A percentile compares a stretch with the other conserved stretches of the same genome.
Conservation (phyloP, 2,797 vertebrate genomes). For the Falco biarmicus region DNA sequence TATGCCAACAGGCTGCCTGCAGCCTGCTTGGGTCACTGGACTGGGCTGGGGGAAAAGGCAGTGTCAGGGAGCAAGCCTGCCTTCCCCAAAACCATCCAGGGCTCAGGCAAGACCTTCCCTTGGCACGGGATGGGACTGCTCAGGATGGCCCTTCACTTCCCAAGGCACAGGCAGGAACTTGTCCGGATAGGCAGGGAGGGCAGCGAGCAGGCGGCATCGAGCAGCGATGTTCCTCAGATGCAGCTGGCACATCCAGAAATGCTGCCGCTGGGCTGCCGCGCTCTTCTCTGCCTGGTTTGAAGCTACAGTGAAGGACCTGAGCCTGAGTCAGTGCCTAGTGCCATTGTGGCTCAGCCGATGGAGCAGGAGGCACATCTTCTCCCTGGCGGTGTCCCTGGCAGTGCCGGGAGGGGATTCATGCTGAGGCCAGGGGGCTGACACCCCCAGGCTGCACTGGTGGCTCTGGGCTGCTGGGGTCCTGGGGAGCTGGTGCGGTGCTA, state of each 20-base stretch:
- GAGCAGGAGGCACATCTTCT: not conserved
- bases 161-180: not conserved
- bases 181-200: not conserved
- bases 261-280: not conserved
- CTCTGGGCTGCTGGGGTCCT: not conserved
- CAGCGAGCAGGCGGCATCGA: not conserved
- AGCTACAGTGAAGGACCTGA: not conserved
- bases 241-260: not conserved
- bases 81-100: not conserved
- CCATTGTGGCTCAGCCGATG: not conserved
- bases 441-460: not conserved
- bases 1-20: not conserved
- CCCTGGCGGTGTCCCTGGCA: not conserved
- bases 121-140: not conserved
- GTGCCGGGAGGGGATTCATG: not conserved
- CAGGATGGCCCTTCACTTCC: not conserved
- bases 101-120: not conserved
- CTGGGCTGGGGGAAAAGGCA: not conserved
- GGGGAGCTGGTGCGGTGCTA: not conserved
- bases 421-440: not conserved
- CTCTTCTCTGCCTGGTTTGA: rapidly evolving
- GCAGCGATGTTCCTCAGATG: not conserved
- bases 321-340: not conserved
- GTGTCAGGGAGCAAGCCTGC: not conserved
- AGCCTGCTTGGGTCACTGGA: not conserved